Base-by-base conservation (phyloP, 2,888 invertebrate species). In the Dusona sp. region DNA sequence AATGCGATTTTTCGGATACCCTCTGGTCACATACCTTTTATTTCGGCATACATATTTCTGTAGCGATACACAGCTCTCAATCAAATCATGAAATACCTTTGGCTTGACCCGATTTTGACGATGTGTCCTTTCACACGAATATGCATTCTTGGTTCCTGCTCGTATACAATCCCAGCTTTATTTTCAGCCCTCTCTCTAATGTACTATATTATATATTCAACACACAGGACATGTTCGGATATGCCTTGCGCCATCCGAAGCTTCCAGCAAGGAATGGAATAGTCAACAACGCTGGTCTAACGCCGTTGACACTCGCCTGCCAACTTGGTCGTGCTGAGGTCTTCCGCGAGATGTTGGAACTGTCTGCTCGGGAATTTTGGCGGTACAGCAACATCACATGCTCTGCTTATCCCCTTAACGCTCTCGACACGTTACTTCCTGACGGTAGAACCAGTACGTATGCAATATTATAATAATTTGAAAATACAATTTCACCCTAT, bases 361-460 rank as follows among this genome's bases (percentile, higher is more conserved):
- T 99, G 11, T 98, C 97, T 13, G 97, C 98, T 19, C 96, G 98
- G 93, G 99, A 99, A 95, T 99, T 99, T 95, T 99, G 99, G 99
- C 95, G 99, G 77, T 99, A 99, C 95, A 99, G 99, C 92, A 99
- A 99, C 93, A 99, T 99, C 90, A 99, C 99, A 13, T 99, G 99
- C 94, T 99, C 99, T 0, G 99, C 98, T 6, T 99, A 99, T 94
- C 99, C 99, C 0, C 95, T 99, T 78, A 99, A 98, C 94, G 99
- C 99, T 2, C 95, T 99, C 91, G 99, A 99, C 94, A 99, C 99
- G 0, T 96, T 99, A 85, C 95, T 98, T 84, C 98, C 99, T 7
- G 98, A 98, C 95, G 99, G 99, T 78, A 96, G 98, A 90, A 99
- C 99, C 88, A 99, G 99, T 99, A 95, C 95, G 96, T 93, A 85